Evolutionary conservation across 2,888 invertebrate species (phyloP).

Genomic region (Yponomeuta plumbellus): DNA sequence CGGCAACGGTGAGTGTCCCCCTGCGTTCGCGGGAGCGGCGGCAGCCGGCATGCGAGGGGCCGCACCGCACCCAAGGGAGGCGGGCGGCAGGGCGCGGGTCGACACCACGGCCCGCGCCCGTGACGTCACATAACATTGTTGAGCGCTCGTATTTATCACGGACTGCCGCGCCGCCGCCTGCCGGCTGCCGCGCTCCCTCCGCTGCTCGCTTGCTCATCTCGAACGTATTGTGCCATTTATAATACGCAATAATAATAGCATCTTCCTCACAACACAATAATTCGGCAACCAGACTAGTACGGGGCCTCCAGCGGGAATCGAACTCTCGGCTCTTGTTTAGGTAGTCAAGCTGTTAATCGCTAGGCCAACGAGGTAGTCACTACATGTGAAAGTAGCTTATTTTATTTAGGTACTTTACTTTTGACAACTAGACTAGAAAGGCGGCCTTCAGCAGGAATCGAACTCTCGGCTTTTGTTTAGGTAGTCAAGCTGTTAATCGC

Average conservation of each 20-base stretch:
- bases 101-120: conserved; percentile 22
- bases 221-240: background rate
- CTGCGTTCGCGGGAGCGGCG: conserved; percentile 27
- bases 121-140: conserved; percentile 48
- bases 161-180: background rate
- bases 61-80: conserved; percentile 39
- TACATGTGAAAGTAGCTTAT: too few species aligned
- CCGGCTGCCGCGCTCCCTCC: background rate
- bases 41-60: conserved; percentile 36
- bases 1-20: conserved; percentile 61
- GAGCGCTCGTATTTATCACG: conserved; percentile 32
- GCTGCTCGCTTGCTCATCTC: background rate
- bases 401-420: too few species aligned
- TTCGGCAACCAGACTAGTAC: too few species aligned
- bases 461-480: too few species aligned
- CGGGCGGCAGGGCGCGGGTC: conserved; percentile 1
- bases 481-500: too few species aligned
- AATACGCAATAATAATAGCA: background rate
- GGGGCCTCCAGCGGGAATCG: too few species aligned
- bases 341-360: too few species aligned
- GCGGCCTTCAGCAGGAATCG: too few species aligned
- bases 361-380: too few species aligned
- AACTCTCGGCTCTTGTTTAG: too few species aligned
- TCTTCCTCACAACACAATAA: background rate
- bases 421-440: too few species aligned